A percentile compares a stretch with the other conserved stretches of the same genome.
Evolutionary conservation across 2,113 vertebrate species (phyloP).

Genomic region (Aythya baeri): DNA sequence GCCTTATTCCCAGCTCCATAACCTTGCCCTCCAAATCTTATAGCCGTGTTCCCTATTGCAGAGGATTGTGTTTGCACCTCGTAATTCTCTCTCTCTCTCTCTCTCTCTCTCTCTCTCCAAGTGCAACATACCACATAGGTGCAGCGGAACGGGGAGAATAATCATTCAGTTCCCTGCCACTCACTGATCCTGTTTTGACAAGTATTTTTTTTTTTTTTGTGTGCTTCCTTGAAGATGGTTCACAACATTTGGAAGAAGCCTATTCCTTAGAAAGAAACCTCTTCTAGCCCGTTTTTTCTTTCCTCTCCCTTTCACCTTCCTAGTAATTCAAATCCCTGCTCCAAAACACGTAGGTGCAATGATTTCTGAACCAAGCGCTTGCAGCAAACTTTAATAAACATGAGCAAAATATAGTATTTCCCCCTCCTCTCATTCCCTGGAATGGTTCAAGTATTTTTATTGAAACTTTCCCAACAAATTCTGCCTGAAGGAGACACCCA

Average conservation of each 20-base stretch:
- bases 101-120: not conserved
- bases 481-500: conserved; percentile 61
- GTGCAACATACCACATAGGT: not conserved
- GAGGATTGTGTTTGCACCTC: not conserved
- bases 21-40: not conserved
- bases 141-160: not conserved
- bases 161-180: not conserved
- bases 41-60: not conserved
- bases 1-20: not conserved
- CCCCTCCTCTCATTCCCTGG: conserved; percentile 28
- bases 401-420: not conserved
- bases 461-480: conserved; percentile 69
- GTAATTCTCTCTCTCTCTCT: not conserved
- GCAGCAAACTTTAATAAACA: conserved; percentile 28
- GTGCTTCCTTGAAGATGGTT: not conserved
- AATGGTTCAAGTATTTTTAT: conserved; percentile 64
- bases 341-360: not conserved
- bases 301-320: not conserved
- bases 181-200: not conserved
- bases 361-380: conserved; percentile 32
- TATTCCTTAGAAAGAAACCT: not conserved
- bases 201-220: not conserved
- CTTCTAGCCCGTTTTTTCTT: not conserved
- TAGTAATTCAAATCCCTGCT: not conserved
- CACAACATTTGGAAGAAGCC: not conserved